These are phyloP conservation scores for Melanchra persicariae DNA, from an alignment of 2,888 invertebrate genomes.

Conservation along the genomic window DNA sequence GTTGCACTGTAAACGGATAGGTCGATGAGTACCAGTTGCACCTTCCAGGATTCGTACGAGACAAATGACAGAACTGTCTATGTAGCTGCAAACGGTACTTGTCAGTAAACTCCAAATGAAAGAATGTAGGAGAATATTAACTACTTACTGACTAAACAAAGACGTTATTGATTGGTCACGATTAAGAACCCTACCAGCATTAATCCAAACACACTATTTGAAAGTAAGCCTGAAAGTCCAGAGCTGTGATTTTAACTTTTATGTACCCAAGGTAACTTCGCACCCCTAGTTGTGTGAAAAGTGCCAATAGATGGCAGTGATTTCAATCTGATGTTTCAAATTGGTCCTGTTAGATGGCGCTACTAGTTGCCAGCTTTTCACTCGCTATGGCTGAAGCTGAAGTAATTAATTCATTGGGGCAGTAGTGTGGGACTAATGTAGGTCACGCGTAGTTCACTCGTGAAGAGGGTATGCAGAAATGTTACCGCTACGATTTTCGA, in stretches of 20 bases:
- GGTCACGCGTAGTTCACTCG: neutral
- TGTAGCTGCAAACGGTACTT: neutral
- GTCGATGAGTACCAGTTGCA: neutral
- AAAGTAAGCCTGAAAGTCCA: too few relatives aligned
- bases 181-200: too few relatives aligned
- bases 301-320: conserved; percentile 18
- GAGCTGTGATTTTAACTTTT: too few relatives aligned
- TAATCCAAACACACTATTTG: too few relatives aligned
- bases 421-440: neutral
- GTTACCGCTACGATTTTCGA: neutral
- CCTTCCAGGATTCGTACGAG: neutral
- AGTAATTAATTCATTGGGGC: neutral
- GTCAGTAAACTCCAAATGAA: too few relatives aligned
- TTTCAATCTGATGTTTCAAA: neutral
- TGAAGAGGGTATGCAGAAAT: neutral
- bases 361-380: neutral
- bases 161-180: too few relatives aligned
- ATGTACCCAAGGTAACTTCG: too few relatives aligned
- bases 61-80: neutral
- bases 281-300: neutral
- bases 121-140: too few relatives aligned
- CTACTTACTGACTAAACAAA: too few relatives aligned
- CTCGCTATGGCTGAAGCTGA: neutral
- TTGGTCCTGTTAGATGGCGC: conserved; percentile 1
- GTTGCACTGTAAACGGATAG: too few relatives aligned